Evolutionary conservation across 2,888 invertebrate species (phyloP).

Genomic region (Antheraea yamamai): DNA sequence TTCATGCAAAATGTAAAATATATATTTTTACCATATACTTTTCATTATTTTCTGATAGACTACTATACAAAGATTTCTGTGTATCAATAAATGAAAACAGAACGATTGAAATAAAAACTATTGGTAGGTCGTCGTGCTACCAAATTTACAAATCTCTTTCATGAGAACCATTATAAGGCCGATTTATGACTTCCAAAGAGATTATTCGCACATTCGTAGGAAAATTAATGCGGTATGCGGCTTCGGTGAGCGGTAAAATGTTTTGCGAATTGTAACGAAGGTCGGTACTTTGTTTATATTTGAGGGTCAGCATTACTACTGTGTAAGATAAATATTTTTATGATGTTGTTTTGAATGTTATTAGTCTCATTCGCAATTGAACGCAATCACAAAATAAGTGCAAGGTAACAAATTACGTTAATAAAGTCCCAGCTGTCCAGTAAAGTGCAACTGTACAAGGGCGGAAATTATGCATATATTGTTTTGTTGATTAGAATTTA

Average conservation of each 20-base stretch:
- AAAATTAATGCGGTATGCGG: constrained; percentile 46
- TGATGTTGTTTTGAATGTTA: not conserved
- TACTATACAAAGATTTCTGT: not conserved
- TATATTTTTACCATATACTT: no score
- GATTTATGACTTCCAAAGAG: constrained; percentile 41
- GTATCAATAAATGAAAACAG: constrained; percentile 9
- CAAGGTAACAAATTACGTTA: no score
- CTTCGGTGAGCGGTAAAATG: constrained; percentile 25
- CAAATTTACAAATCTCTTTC: constrained; percentile 35
- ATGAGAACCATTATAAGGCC: constrained; percentile 26
- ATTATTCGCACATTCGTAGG: constrained; percentile 42
- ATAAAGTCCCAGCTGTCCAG: no score
- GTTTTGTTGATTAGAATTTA: not conserved
- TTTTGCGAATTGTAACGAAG: constrained; percentile 28
- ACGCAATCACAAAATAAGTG: no score
- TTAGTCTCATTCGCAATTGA: not conserved
- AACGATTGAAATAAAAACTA: constrained; percentile 22
- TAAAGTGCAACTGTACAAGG: no score
- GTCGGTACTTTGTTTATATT: constrained; percentile 23
- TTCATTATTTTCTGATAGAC: not conserved
- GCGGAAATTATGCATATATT: not conserved
- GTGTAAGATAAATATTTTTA: constrained; percentile 8
- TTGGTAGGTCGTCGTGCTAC: constrained; percentile 21
- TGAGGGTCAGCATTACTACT: constrained; percentile 7
- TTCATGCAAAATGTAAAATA: no score